Evolutionary conservation across 2,113 vertebrate species (phyloP).

Genomic region (Bagarius yarrelli): DNA sequence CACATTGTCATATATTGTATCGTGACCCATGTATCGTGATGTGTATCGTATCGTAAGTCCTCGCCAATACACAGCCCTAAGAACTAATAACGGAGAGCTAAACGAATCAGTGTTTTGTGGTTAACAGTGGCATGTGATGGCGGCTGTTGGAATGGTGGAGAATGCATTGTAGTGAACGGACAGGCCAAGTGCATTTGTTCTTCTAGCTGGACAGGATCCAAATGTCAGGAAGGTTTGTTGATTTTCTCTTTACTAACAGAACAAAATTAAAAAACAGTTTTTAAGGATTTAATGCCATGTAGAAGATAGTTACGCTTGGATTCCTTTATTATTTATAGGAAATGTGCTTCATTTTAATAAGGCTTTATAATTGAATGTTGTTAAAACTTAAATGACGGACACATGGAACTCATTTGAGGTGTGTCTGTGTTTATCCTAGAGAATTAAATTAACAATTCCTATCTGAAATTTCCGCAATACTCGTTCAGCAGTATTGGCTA

Average conservation of each 20-base stretch:
- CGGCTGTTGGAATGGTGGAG: slow-evolving; percentile 83
- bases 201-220: slow-evolving; percentile 80
- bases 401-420: not conserved
- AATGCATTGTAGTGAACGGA: slow-evolving; percentile 76
- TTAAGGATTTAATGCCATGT: not conserved
- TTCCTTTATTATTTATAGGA: not conserved
- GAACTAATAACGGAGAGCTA: not conserved
- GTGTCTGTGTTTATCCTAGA: not conserved
- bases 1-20: too few species aligned
- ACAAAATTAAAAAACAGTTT: not conserved
- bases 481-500: not conserved
- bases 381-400: not conserved
- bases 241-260: not conserved
- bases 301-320: not conserved
- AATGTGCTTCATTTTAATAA: not conserved
- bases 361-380: not conserved
- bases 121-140: slow-evolving; percentile 77
- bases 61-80: too few species aligned
- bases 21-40: too few species aligned
- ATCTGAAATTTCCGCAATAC: not conserved
- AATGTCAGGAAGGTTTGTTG: slow-evolving; percentile 80
- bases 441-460: not conserved
- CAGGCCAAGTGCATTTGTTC: slow-evolving; percentile 79
- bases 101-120: slow-evolving; percentile 33
- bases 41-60: too few species aligned